Evolutionary conservation across 2,797 vertebrate genomes (phyloP).

Genomic region (Poeciliopsis turneri): DNA sequence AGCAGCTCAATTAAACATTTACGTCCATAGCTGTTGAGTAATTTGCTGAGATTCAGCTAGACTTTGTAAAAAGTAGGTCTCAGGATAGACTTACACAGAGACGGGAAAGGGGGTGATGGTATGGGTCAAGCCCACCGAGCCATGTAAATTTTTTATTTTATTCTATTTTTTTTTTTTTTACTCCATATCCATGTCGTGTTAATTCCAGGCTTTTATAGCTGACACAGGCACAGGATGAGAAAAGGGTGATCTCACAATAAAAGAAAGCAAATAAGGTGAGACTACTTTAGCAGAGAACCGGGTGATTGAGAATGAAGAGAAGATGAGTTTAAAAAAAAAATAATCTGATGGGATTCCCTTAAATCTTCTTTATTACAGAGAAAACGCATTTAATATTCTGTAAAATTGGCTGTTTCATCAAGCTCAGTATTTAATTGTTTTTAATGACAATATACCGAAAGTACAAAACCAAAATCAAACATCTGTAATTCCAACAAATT

Average conservation of each 20-base stretch:
- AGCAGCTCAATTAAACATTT: constrained; percentile 82
- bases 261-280: constrained; percentile 54
- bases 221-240: constrained; percentile 50
- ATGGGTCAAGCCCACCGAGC: constrained; percentile 70
- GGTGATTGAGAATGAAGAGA: constrained; percentile 41
- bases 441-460: background rate
- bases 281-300: constrained; percentile 51
- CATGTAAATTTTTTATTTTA: constrained; percentile 24
- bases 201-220: constrained; percentile 62
- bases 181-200: constrained; percentile 24
- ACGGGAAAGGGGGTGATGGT: constrained; percentile 11
- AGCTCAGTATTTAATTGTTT: constrained; percentile 22
- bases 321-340: constrained; percentile 17
- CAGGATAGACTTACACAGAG: constrained; percentile 64
- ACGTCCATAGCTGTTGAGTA: constrained; percentile 76
- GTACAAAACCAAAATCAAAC: background rate
- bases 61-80: constrained; percentile 73
- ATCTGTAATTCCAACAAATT: background rate
- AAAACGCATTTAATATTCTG: constrained; percentile 39
- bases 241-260: constrained; percentile 58
- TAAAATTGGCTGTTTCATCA: constrained; percentile 27
- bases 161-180: constrained; percentile 36
- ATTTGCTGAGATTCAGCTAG: constrained; percentile 75
- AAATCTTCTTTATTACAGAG: constrained; percentile 29
- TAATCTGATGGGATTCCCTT: constrained; percentile 38